These are phyloP conservation scores for Colistium nudipinnis DNA, from an alignment of 2,113 vertebrate genomes.

Conservation along the genomic window DNA sequence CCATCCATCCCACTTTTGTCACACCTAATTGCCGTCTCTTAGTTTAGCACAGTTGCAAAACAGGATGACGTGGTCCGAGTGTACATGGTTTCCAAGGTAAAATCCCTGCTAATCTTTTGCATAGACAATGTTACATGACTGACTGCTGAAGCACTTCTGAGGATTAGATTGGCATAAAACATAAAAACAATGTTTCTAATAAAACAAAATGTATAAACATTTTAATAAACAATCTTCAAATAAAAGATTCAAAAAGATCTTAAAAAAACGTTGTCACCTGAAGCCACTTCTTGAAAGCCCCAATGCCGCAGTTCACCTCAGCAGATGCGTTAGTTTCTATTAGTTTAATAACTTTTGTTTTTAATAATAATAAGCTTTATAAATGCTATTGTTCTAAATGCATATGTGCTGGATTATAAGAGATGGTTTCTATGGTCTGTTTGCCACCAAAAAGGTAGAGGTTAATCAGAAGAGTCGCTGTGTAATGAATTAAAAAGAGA, in stretches of 20 bases:
- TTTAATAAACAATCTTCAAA: background rate
- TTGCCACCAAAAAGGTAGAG: background rate
- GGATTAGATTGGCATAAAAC: background rate
- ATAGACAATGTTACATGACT: background rate
- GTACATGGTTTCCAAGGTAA: background rate
- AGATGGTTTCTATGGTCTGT: background rate
- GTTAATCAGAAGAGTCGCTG: too few species aligned
- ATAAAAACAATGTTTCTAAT: background rate
- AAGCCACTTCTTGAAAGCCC: background rate
- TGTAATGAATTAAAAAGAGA: too few species aligned
- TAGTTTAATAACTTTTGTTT: too few species aligned
- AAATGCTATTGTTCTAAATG: too few species aligned
- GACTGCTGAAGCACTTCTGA: background rate
- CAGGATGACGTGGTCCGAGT: background rate
- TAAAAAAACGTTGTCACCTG: background rate
- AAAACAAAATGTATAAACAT: background rate
- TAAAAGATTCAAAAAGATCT: background rate
- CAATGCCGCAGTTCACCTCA: background rate
- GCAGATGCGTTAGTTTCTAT: background rate
- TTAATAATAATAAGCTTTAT: background rate
- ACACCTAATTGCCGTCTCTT: background rate
- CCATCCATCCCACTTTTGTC: background rate
- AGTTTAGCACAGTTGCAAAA: background rate
- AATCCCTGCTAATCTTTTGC: conserved; percentile 1
- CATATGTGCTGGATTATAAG: background rate